Evolutionary conservation across 2,797 vertebrate species (phyloP), one percentile per base, ranked within the genome.

Genomic region (Dallia pectoralis): DNA sequence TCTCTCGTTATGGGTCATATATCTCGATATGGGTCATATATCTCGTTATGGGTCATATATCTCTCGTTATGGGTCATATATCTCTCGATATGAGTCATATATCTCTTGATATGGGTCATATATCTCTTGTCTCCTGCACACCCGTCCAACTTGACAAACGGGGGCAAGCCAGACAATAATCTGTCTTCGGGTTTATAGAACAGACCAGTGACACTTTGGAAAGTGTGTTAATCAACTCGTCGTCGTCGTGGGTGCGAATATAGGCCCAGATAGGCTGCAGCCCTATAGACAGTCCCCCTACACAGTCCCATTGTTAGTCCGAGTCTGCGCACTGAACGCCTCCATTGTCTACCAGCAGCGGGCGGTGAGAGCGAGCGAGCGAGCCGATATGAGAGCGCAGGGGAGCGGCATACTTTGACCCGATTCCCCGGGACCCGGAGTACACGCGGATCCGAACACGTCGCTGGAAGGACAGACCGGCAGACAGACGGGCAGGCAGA

Each of bases 291-390:
- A 51, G 49, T 69, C 75, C 73, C 67, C 15, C 66, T 73, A 44
- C 78, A 40, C 49, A 51, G 82, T 82, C 86, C 79, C 81, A 18
- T 87, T 79, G 86, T 67, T 82, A 85, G 85, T 88, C 84, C 75
- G 91, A 91, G 91, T 78, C 78, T 93, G 92, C 92, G 91, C 93
- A 93, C 88, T 91, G 82, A 77, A 81, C 78, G 73, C 78, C 82
- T 89, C 91, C 83, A 93, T 93, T 93, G 93, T 93, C 89, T 92
- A 82, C 64, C 74, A 72, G 79, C 84, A 77, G 86, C 53, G 83
- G 30, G 83, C 75, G 73, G 79, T 76, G 48, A 83, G 84, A 56
- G 78, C 82, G 81, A 86, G 81, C 86, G 81, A 76, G 80, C 80
- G 72, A 76, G 80, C 80, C 71, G 84, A 77, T 80, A 79, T 59